Percentiles rank a stretch among this genome's conserved stretches.
These are phyloP conservation scores for Pseudobourletiella spinata DNA, from an alignment of 1,140 invertebrate species.

Conservation along the genomic window DNA sequence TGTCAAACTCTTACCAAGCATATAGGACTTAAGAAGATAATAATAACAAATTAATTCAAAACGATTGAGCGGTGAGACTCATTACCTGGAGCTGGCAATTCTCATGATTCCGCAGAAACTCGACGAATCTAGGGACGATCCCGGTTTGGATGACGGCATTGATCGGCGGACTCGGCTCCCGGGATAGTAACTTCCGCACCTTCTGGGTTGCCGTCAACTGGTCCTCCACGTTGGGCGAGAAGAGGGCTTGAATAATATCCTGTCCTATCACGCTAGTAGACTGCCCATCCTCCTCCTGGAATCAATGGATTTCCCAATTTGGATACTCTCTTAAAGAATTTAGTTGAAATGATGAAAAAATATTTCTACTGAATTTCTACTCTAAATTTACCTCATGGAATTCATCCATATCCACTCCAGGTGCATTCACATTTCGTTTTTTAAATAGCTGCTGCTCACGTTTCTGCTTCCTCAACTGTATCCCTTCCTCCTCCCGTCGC, in stretches of 20 bases:
- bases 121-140: constrained; percentile 91
- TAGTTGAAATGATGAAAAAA: too few species aligned
- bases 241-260: constrained; percentile 72
- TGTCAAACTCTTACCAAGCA: too few species aligned
- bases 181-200: constrained; percentile 86
- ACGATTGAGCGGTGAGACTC: too few species aligned
- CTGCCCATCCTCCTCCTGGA: constrained; percentile 9
- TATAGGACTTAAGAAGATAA: too few species aligned
- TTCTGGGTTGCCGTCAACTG: constrained; percentile 86
- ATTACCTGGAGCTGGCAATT: constrained; percentile 79
- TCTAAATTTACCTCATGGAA: constrained; percentile 37
- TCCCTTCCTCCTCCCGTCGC: constrained; percentile 88
- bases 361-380: too few species aligned
- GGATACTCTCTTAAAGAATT: too few species aligned
- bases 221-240: constrained; percentile 66
- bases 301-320: too few species aligned
- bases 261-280: constrained; percentile 48
- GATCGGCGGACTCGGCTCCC: constrained; percentile 95
- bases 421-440: constrained; percentile 70
- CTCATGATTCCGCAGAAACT: constrained; percentile 74
- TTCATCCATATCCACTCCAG: constrained; percentile 47
- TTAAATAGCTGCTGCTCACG: constrained; percentile 87
- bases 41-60: too few species aligned
- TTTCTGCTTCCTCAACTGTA: constrained; percentile 91
- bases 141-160: constrained; percentile 96